phyloP scores from a whole-genome alignment of 2,888 invertebrate species.

The Rhabditoides inermis region DNA sequence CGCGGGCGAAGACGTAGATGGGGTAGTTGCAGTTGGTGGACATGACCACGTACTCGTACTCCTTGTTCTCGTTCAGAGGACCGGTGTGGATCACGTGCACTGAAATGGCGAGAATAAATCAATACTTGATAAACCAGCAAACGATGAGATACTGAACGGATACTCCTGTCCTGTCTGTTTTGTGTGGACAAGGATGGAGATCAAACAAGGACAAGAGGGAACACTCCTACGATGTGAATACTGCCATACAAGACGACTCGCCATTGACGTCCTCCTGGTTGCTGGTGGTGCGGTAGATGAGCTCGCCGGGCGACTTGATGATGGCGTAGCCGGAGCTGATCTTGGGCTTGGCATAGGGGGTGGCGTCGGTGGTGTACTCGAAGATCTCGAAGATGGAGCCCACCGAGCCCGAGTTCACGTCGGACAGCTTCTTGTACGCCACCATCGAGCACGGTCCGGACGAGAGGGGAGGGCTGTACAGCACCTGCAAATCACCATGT shows the following conservation, averaged over 20 bases:
- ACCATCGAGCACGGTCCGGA: constrained; percentile 51
- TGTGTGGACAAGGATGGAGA: too few relatives aligned
- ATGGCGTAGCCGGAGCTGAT: constrained; percentile 52
- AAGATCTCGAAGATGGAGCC: constrained; percentile 51
- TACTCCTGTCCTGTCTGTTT: too few relatives aligned
- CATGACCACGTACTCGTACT: constrained; percentile 52
- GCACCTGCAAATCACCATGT: constrained; percentile 24
- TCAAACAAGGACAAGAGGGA: too few relatives aligned
- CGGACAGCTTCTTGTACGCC: constrained; percentile 50
- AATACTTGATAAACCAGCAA: not conserved
- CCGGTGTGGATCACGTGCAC: constrained; percentile 50
- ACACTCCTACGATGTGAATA: too few relatives aligned
- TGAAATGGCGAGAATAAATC: constrained; percentile 12
- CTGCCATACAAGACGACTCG: constrained; percentile 9
- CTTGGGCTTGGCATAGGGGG: constrained; percentile 50
- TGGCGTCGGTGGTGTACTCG: constrained; percentile 53
- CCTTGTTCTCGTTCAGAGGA: constrained; percentile 39
- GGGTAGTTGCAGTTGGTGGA: constrained; percentile 53
- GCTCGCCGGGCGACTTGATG: constrained; percentile 49
- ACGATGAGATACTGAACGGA: too few relatives aligned
- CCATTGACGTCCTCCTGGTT: constrained; percentile 51
- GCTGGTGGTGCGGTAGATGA: constrained; percentile 51
- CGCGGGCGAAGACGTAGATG: constrained; percentile 51
- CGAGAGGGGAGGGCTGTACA: constrained; percentile 51
- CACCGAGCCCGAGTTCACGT: constrained; percentile 32